Conservation (phyloP, 2,888 invertebrate species). For the Anodontia alba region DNA sequence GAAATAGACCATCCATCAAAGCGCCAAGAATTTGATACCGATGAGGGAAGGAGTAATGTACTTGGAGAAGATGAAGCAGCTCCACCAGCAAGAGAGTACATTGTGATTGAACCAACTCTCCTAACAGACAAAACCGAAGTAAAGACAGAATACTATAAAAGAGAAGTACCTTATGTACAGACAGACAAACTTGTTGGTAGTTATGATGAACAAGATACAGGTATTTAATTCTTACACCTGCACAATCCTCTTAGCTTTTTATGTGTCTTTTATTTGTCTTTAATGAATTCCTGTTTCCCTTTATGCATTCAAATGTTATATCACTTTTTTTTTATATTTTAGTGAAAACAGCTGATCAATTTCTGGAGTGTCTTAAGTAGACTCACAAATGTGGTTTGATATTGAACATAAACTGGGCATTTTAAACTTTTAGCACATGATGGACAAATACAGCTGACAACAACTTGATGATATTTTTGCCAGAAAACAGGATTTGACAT, state of each 20-base stretch:
- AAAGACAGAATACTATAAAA: conserved; percentile 20
- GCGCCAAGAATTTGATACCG: conserved; percentile 32
- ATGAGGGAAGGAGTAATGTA: background rate
- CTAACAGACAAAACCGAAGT: background rate
- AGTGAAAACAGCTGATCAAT: too few relatives aligned
- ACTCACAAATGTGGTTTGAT: too few relatives aligned
- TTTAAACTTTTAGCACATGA: too few relatives aligned
- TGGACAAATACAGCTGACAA: too few relatives aligned
- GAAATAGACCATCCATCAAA: conserved; percentile 37
- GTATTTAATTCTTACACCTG: conserved; percentile 6
- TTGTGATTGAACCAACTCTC: conserved; percentile 23
- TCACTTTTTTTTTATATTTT: too few relatives aligned
- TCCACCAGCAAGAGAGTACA: conserved; percentile 54
- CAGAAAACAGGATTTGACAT: too few relatives aligned
- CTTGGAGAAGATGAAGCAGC: conserved; percentile 36
- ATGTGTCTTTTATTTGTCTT: background rate
- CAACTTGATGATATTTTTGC: too few relatives aligned
- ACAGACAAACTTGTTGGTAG: background rate
- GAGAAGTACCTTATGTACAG: conserved; percentile 22
- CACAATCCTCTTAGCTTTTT: background rate
- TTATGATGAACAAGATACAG: background rate
- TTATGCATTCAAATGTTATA: too few relatives aligned
- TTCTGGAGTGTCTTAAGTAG: too few relatives aligned
- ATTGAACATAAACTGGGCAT: too few relatives aligned
- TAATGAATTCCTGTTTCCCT: background rate